These are phyloP conservation scores for Capitulum mitella DNA, from an alignment of 2,888 invertebrate species.

Conservation along the genomic window DNA sequence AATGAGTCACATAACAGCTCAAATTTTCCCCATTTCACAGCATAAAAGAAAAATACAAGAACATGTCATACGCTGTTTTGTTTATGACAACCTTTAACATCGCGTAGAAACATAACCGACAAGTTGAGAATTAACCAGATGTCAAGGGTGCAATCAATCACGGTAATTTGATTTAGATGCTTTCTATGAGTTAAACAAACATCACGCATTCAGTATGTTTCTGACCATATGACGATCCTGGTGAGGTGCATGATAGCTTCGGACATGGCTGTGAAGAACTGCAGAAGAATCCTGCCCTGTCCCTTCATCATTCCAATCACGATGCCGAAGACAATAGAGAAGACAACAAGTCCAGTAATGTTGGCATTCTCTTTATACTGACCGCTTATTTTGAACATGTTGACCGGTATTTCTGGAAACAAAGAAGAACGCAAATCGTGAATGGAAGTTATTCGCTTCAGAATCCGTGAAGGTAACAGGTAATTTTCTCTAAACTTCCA, in stretches of 20 bases:
- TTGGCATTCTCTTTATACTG: constrained; percentile 68
- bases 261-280: constrained; percentile 77
- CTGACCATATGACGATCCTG: constrained; percentile 89
- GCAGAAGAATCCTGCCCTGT: constrained; percentile 62
- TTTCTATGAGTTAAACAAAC: too few species aligned
- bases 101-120: too few species aligned
- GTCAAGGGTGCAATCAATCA: too few species aligned
- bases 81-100: too few species aligned
- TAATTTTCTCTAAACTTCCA: background rate
- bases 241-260: constrained; percentile 96
- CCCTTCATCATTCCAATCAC: constrained; percentile 82
- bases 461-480: background rate
- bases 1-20: too few species aligned
- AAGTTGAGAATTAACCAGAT: too few species aligned
- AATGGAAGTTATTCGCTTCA: background rate
- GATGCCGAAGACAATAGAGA: constrained; percentile 72
- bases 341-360: constrained; percentile 48
- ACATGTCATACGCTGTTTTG: too few species aligned
- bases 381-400: constrained; percentile 52
- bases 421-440: background rate
- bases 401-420: background rate
- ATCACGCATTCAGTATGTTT: too few species aligned
- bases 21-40: too few species aligned
- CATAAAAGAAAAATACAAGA: too few species aligned
- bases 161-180: too few species aligned